Base-by-base conservation (phyloP, 2,113 vertebrate species). In the Picathartes gymnocephalus region DNA sequence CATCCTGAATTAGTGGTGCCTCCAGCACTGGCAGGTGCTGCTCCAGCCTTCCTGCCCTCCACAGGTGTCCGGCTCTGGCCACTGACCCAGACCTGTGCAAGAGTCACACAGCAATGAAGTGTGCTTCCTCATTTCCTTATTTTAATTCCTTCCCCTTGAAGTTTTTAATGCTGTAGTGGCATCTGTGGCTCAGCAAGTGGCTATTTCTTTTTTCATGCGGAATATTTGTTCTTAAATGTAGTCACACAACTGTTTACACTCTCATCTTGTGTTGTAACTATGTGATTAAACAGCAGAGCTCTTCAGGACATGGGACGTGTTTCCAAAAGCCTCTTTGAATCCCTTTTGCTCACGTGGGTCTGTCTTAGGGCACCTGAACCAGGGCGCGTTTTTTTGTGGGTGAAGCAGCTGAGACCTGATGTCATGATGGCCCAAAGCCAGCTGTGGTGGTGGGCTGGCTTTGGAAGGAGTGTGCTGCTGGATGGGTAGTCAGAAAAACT, bases 1-100 rank as follows among this genome's bases (percentile, higher is more conserved):
- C 5, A 1, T 39, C 27, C 35, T 71, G 0, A 0, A 0, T 35
- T 42, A 42, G 15, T 14, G 28, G 33, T 3, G 8, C 68, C 70
- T 74, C 57, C 54, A 61, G 37, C 57, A 4, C 4, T 4, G 47
- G 16, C 8, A 3, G 17, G 35, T 74, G 62, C 83, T 86, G 51
- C 42, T 88, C 4, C n/a, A 48, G 50, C 76, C 47, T 77, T 20
- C 27, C 27, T 24, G 51, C 28, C 56, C 31, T 50, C 51, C 42
- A 33, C 70, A 3, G 7, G 5, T 2, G 4, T 10, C 61, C 48
- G 30, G 39, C 51, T 35, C 64, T 0, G 4, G 47, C 69, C 47
- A 6, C 28, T 47, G 15, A 45, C 81, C 31, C 45, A 12, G 39
- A 47, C 7, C 74, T 15, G 24, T 31, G 78, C 28, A 15, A 42